These are phyloP conservation scores for Zaprionus taronus DNA, from an alignment of 1,140 invertebrate genomes.

Conservation along the genomic window DNA sequence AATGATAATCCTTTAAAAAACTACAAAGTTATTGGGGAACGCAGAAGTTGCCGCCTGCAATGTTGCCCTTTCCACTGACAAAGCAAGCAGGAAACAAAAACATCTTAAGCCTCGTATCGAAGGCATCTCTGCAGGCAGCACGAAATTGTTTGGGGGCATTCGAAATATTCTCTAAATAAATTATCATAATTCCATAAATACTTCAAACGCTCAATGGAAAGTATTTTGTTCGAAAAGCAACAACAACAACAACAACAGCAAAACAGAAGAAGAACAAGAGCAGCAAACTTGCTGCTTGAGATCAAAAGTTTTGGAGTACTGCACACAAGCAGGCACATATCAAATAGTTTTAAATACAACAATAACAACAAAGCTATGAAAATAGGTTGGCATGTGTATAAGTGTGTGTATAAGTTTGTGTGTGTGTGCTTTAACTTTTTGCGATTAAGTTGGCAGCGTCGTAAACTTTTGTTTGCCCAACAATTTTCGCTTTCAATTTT, in stretches of 20 bases:
- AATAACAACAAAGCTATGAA: slow-evolving; percentile 35
- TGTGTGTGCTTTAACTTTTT: slow-evolving; percentile 37
- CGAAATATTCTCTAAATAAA: slow-evolving; percentile 66
- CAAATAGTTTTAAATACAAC: slow-evolving; percentile 64
- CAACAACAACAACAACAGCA: slow-evolving; percentile 6
- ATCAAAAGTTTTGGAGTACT: slow-evolving; percentile 71
- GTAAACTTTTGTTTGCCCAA: slow-evolving; percentile 57
- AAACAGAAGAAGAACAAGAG: slow-evolving; percentile 4
- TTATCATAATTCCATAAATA: slow-evolving; percentile 78
- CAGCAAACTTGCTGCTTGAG: slow-evolving; percentile 48
- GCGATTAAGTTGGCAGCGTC: slow-evolving; percentile 67
- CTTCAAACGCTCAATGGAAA: slow-evolving; percentile 67
- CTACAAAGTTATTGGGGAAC: not conserved
- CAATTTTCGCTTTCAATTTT: slow-evolving; percentile 62
- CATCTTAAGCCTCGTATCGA: not conserved
- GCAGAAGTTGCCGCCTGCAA: no score
- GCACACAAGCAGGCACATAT: slow-evolving; percentile 43
- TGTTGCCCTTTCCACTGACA: not conserved
- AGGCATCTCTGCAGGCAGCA: not conserved
- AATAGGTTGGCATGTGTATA: slow-evolving; percentile 11
- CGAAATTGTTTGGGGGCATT: slow-evolving; percentile 20
- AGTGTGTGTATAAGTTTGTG: not conserved
- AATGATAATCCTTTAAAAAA: not conserved
- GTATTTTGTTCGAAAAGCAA: slow-evolving; percentile 53
- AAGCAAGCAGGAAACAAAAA: not conserved